Evolutionary conservation across 2,888 invertebrate genomes (phyloP).

Genomic region (Ophioninae sp.): DNA sequence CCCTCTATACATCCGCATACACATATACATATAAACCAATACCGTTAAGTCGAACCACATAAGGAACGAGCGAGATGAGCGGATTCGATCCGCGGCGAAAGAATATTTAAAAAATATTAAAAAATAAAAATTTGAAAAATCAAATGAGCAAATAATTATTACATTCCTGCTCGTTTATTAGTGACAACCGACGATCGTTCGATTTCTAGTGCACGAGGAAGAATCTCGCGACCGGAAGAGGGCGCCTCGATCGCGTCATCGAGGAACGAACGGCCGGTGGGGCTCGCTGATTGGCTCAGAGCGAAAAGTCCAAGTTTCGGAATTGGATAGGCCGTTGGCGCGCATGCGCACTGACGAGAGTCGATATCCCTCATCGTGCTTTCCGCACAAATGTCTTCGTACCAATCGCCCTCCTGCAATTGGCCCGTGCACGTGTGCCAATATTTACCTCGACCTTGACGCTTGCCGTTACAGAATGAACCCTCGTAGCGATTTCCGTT

Average conservation of each 20-base stretch:
- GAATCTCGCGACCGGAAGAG: not conserved
- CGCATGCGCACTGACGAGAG: conserved; percentile 83
- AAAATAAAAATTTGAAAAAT: not conserved
- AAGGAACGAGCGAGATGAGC: not conserved
- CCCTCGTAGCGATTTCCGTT: conserved; percentile 87
- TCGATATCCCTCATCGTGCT: conserved; percentile 84
- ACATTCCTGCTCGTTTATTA: not conserved
- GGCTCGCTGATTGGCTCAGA: not conserved
- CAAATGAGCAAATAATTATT: no score
- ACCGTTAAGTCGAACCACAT: not conserved
- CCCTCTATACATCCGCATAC: not conserved
- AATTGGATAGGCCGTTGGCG: conserved; percentile 83
- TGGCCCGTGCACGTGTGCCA: conserved; percentile 86
- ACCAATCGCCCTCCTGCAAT: conserved; percentile 86
- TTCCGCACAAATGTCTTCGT: conserved; percentile 82
- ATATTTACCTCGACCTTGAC: conserved; percentile 85
- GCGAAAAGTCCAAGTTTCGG: conserved; percentile 78
- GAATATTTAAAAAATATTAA: not conserved
- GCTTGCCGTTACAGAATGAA: conserved; percentile 83
- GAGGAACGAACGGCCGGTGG: not conserved
- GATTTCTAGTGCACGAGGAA: not conserved
- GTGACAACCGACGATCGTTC: not conserved
- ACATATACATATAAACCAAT: not conserved
- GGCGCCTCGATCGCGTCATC: not conserved
- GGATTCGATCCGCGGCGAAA: not conserved